Evolutionary conservation across 2,888 invertebrate genomes (phyloP), one percentile per base, ranked within the genome.

Genomic region (Philhelius pedissequus): DNA sequence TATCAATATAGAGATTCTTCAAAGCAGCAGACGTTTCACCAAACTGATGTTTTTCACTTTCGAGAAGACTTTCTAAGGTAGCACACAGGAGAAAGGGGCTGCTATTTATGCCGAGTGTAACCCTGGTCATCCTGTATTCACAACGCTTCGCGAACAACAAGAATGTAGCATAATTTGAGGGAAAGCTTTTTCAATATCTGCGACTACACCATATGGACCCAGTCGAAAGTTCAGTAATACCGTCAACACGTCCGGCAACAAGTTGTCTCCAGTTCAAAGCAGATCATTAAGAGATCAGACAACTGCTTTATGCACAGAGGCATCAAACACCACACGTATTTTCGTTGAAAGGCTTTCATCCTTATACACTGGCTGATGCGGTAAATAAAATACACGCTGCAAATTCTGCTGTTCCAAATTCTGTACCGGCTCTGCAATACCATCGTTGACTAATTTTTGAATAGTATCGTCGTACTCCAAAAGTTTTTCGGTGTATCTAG

Each of bases 231-330:
- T 69, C 0, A 77, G 35, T 56, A 11, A 9, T n/a, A 62, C n/a
- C 6, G 30, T 38, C 11, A 78, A 3, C 5, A 78, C 64, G 9
- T 78, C 71, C 11, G 78, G 78, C 18, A 78, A 27, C 56, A 70
- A 22, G 25, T 25, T 25, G 25, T 3, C 25, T 25, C 25, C 5
- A 4, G 25, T 25, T 5, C 25, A 25, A 25, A 78, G 48, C n/a
- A 71, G 71, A 66, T 78, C 66, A 25, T 78, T 78, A 0, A 77
- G 54, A 4, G 69, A 77, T 0, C 25, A 9, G 3, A 8, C 9
- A 4, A 18, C 69, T 7, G 68, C 60, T 3, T 6, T 38, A 15
- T 58, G 68, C 5, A 5, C 3, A 25, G 25, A n/a, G n/a, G n/a
- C n/a, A n/a, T n/a, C n/a, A n/a, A n/a, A n/a, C n/a, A n/a, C n/a